Evolutionary conservation across 1,140 invertebrate species (phyloP).

Genomic region (Trinorchestia longiramus): DNA sequence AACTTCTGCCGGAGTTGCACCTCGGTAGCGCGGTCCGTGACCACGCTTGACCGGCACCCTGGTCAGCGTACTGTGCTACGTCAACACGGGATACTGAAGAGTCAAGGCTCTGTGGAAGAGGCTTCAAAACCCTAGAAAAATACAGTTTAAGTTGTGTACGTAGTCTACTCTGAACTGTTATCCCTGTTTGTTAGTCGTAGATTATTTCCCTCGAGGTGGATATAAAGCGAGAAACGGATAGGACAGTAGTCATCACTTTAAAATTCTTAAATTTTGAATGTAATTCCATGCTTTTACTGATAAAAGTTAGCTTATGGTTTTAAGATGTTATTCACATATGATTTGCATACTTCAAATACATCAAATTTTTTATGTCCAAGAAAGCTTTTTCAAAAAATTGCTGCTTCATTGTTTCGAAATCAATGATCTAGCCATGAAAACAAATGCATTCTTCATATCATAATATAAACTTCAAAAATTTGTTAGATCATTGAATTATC

Average conservation of each 20-base stretch:
- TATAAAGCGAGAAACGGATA: not conserved
- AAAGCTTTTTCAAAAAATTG: not conserved
- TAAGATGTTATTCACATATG: not conserved
- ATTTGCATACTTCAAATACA: not conserved
- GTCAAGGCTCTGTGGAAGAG: not conserved
- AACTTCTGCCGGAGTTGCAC: conserved; percentile 30
- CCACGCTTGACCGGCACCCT: not conserved
- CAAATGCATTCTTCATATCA: not conserved
- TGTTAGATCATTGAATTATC: not conserved
- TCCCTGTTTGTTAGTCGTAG: not conserved
- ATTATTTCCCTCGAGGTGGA: not conserved
- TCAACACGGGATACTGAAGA: not conserved
- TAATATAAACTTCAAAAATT: not conserved
- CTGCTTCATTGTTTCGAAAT: not conserved
- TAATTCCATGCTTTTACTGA: not conserved
- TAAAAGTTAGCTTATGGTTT: not conserved
- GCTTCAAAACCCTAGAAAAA: not conserved
- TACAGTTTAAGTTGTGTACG: not conserved
- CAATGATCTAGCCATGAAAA: not conserved
- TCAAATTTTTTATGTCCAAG: not conserved
- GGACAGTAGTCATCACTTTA: not conserved
- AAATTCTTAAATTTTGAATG: not conserved
- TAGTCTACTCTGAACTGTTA: not conserved
- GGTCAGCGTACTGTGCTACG: not conserved
- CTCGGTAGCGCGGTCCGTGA: not conserved